These are phyloP conservation scores for Stramonita haemastoma DNA, from an alignment of 2,888 invertebrate genomes.

Conservation along the genomic window DNA sequence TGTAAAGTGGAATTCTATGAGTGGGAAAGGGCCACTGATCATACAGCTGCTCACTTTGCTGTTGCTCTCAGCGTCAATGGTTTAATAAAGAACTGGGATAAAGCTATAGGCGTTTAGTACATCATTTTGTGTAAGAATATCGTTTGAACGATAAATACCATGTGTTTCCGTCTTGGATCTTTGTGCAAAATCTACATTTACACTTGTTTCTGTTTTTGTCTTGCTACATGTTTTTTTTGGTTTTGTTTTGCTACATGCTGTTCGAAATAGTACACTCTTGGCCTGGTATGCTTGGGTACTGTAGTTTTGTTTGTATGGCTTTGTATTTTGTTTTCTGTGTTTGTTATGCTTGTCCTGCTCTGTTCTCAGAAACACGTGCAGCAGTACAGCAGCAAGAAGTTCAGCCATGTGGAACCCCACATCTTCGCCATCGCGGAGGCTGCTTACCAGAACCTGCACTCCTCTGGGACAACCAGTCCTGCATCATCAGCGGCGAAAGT, in stretches of 20 bases:
- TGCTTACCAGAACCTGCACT: slow-evolving; percentile 87
- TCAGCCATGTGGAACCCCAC: slow-evolving; percentile 86
- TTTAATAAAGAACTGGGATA: no score
- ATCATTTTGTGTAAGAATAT: no score
- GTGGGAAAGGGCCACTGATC: no score
- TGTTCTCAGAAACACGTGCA: slow-evolving; percentile 60
- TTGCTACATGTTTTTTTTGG: no score
- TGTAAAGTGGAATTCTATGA: no score
- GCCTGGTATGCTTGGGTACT: neutral
- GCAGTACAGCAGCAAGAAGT: slow-evolving; percentile 80
- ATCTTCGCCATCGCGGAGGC: slow-evolving; percentile 95
- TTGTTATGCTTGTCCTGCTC: neutral
- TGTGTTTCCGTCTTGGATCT: no score
- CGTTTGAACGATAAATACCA: no score
- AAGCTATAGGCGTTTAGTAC: no score
- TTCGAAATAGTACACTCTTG: neutral
- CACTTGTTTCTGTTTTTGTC: no score
- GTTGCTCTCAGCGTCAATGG: no score
- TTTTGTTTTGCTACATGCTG: neutral
- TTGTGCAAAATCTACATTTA: no score
- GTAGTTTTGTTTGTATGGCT: neutral
- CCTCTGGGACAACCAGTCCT: slow-evolving; percentile 82
- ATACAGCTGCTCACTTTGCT: no score
- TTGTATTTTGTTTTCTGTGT: neutral
- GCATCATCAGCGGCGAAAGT: slow-evolving; percentile 88